These are phyloP conservation scores for Dendroctonus valens DNA, from an alignment of 1,140 invertebrate species.

Conservation along the genomic window DNA sequence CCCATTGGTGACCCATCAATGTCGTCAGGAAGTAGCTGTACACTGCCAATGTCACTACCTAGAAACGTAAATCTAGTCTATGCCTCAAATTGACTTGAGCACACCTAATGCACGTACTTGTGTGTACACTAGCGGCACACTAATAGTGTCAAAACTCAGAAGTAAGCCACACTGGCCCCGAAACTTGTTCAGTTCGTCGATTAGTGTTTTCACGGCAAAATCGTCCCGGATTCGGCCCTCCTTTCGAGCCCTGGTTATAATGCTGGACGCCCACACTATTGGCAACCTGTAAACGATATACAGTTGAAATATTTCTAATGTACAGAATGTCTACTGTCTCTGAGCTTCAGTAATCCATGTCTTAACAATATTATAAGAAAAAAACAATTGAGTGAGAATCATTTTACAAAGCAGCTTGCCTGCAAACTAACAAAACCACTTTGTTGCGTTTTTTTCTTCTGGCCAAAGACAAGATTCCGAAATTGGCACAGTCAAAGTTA, in stretches of 20 bases:
- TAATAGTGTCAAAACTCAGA: slow-evolving; percentile 86
- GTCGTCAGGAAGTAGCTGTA: slow-evolving; percentile 86
- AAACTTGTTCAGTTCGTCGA: slow-evolving; percentile 88
- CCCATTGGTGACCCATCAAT: slow-evolving; percentile 80
- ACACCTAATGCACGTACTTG: slow-evolving; percentile 62
- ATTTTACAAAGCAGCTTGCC: too few relatives aligned
- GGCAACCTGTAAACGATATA: slow-evolving; percentile 63
- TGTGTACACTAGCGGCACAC: slow-evolving; percentile 90
- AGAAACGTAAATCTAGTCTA: slow-evolving; percentile 37
- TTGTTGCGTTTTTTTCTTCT: too few relatives aligned
- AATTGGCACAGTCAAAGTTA: too few relatives aligned
- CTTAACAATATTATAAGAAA: too few relatives aligned
- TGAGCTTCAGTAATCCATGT: too few relatives aligned
- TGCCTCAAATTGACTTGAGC: neutral
- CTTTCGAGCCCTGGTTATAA: slow-evolving; percentile 81
- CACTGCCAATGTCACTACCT: slow-evolving; percentile 89
- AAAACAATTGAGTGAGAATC: too few relatives aligned
- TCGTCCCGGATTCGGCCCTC: slow-evolving; percentile 91
- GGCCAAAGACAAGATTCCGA: too few relatives aligned
- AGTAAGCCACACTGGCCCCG: slow-evolving; percentile 78
- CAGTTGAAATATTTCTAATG: too few relatives aligned
- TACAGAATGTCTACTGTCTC: too few relatives aligned
- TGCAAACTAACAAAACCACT: too few relatives aligned
- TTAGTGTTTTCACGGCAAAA: slow-evolving; percentile 87
- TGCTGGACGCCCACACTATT: slow-evolving; percentile 88